Conservation (phyloP, 2,797 vertebrate genomes). For the Peromyscus aztecus region DNA sequence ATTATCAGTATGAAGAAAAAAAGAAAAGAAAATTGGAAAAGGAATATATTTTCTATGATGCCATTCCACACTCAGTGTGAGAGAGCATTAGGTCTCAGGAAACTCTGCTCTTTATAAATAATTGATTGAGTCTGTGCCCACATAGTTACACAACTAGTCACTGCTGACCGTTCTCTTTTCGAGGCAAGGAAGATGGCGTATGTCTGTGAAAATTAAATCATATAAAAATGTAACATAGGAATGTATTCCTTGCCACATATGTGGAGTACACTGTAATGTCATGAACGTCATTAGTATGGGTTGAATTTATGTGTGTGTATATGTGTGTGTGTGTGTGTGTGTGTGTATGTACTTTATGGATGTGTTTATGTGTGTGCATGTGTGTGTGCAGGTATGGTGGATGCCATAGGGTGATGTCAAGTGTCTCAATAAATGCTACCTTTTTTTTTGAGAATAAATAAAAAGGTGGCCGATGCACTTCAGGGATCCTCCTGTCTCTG, state of each 20-base stretch:
- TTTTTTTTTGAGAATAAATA: background rate
- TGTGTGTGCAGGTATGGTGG: background rate
- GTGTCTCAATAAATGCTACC: background rate
- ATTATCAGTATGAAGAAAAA: background rate
- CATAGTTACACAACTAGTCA: background rate
- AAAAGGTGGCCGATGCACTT: too few species aligned
- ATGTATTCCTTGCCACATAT: background rate
- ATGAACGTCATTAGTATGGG: background rate
- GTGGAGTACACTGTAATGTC: background rate
- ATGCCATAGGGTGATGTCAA: background rate
- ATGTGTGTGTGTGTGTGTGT: background rate
- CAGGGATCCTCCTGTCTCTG: background rate
- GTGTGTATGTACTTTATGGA: background rate
- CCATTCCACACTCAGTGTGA: background rate
- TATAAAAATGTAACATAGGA: background rate
- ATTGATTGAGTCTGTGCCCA: background rate
- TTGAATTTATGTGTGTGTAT: background rate
- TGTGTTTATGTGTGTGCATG: background rate
- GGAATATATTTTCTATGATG: background rate
- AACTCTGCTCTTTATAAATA: slow-evolving; percentile 15
- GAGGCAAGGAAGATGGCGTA: background rate
- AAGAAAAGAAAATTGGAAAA: slow-evolving; percentile 35
- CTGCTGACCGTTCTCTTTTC: background rate
- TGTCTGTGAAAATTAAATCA: slow-evolving; percentile 44
- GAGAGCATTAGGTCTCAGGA: background rate